Percentiles rank a stretch among this genome's conserved stretches.
Evolutionary conservation across 2,113 vertebrate genomes (phyloP).

Genomic region (Axis porcinus): DNA sequence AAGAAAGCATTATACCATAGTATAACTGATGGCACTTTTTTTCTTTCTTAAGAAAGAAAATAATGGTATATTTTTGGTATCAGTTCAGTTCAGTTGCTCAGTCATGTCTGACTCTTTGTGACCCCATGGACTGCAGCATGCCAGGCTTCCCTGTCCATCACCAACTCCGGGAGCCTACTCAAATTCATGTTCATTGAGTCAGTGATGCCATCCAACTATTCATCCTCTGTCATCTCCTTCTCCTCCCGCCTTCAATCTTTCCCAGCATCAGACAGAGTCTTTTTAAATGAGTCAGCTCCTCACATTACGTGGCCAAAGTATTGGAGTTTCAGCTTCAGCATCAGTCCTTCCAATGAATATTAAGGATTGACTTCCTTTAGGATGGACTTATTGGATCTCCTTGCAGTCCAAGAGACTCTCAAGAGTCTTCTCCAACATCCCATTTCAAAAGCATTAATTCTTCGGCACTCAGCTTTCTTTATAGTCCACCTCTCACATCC

Average conservation of each 20-base stretch:
- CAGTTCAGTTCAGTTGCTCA: not conserved
- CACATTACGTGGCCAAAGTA: not conserved
- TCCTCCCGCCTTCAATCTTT: not conserved
- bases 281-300: not conserved
- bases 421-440: not conserved
- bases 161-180: not conserved
- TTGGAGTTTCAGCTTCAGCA: not conserved
- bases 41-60: not conserved
- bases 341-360: not conserved
- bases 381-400: not conserved
- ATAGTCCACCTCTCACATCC: not conserved
- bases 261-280: not conserved
- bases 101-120: not conserved
- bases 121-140: not conserved
- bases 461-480: not conserved
- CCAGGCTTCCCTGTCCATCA: not conserved
- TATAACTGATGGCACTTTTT: not conserved
- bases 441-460: not conserved
- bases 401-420: not conserved
- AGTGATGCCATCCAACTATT: not conserved
- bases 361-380: not conserved
- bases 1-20: not conserved
- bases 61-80: not conserved
- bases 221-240: not conserved
- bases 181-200: not conserved